These are phyloP conservation scores for Cetonia aurata DNA, from an alignment of 2,888 invertebrate genomes.

Conservation along the genomic window DNA sequence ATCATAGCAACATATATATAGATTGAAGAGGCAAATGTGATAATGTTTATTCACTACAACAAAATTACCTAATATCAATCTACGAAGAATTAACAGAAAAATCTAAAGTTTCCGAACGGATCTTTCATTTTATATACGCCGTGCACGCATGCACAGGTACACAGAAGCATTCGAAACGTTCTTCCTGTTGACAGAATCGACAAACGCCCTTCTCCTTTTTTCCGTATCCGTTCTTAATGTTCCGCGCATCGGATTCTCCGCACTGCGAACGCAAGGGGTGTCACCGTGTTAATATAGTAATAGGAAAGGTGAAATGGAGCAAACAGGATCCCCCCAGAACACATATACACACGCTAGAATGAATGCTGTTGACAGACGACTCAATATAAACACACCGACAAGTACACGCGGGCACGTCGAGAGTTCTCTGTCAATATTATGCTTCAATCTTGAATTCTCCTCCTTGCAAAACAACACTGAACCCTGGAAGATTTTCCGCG, in stretches of 20 bases:
- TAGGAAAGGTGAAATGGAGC: conserved; percentile 41
- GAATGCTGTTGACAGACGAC: conserved; percentile 57
- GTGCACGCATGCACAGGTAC: neutral
- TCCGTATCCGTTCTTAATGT: conserved; percentile 13
- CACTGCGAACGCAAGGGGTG: conserved; percentile 6
- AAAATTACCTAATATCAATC: too few species aligned
- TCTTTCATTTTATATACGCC: too few species aligned
- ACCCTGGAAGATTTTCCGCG: conserved; percentile 39
- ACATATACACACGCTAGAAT: conserved; percentile 44
- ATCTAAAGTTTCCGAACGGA: too few species aligned
- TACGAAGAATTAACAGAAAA: too few species aligned
- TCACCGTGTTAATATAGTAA: conserved; percentile 44
- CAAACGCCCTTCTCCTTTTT: conserved; percentile 7
- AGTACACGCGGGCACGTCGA: conserved; percentile 52
- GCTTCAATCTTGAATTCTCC: conserved; percentile 60
- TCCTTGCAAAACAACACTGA: conserved; percentile 53
- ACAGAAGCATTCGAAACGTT: conserved; percentile 23
- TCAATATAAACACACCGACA: conserved; percentile 48
- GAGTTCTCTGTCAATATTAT: conserved; percentile 61
- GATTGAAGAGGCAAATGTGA: too few species aligned
- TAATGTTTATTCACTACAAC: too few species aligned
- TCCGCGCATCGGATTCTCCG: conserved; percentile 7
- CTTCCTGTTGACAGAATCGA: conserved; percentile 28
- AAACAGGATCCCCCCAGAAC: conserved; percentile 38
- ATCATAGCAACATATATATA: too few species aligned